Evolutionary conservation across 2,113 vertebrate species (phyloP).

Genomic region (Chroicocephalus ridibundus): DNA sequence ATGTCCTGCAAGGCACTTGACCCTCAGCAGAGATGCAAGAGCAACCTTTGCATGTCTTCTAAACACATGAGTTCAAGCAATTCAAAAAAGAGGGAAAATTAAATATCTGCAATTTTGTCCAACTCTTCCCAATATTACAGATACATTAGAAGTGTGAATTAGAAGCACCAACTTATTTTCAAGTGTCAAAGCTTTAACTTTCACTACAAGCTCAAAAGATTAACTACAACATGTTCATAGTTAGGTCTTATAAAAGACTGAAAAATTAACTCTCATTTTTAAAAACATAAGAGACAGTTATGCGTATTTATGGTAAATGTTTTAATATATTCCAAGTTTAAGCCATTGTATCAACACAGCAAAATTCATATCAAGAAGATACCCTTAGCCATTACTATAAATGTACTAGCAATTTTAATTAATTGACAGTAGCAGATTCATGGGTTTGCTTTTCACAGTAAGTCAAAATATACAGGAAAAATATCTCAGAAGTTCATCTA

Average conservation of each 20-base stretch:
- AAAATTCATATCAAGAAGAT: background rate
- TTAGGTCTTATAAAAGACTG: background rate
- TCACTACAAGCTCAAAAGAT: background rate
- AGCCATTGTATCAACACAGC: background rate
- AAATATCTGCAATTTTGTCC: background rate
- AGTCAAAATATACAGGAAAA: background rate
- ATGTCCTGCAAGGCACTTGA: background rate
- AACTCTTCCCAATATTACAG: background rate
- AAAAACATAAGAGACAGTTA: constrained; percentile 4
- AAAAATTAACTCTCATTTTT: background rate
- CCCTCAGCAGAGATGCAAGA: background rate
- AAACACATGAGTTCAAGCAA: background rate
- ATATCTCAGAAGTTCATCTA: background rate
- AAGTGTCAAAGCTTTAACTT: background rate
- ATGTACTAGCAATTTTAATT: background rate
- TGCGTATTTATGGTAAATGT: background rate
- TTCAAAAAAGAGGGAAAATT: background rate
- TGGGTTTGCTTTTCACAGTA: background rate
- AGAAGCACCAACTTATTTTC: background rate
- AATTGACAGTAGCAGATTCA: background rate
- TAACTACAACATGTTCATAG: background rate
- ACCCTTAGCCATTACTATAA: background rate
- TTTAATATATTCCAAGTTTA: constrained; percentile 44
- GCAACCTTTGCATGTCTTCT: background rate
- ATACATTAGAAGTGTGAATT: background rate